A percentile compares a stretch with the other conserved stretches of the same genome.
phyloP scores from a whole-genome alignment of 2,797 vertebrate species.

The Ispidina picta region DNA sequence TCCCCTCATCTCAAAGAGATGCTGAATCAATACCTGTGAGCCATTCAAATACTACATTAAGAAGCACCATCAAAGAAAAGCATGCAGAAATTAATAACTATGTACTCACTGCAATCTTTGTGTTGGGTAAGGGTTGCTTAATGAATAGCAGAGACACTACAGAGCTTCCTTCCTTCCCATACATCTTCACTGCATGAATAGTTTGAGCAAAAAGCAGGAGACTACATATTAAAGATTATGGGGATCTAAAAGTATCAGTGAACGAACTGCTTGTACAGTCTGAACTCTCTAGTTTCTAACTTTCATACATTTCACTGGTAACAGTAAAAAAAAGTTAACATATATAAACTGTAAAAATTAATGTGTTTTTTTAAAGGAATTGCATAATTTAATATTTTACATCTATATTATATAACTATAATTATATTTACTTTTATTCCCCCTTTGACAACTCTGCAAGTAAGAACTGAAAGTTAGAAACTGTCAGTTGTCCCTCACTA shows the following conservation, averaged over 20 bases:
- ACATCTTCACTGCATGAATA: neutral
- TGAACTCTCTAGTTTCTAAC: neutral
- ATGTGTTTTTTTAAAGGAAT: neutral
- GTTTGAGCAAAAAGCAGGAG: neutral
- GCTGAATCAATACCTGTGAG: conserved; percentile 42
- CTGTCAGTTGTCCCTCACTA: neutral
- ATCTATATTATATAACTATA: neutral
- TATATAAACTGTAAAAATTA: neutral
- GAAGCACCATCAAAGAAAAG: neutral
- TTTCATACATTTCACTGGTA: neutral
- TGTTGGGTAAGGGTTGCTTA: neutral
- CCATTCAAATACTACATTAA: conserved; percentile 48
- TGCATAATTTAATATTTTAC: neutral
- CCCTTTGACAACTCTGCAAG: neutral
- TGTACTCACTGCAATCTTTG: neutral
- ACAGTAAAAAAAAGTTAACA: neutral
- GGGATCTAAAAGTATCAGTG: neutral
- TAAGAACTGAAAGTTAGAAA: neutral
- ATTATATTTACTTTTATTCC: neutral
- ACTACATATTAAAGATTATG: neutral
- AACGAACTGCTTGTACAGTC: neutral
- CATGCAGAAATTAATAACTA: conserved; percentile 24
- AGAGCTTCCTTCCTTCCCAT: neutral
- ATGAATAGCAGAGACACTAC: conserved; percentile 30
- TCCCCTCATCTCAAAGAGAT: conserved; percentile 13